Percentiles rank a stretch among this genome's conserved stretches.
Evolutionary conservation across 2,113 vertebrate species (phyloP).

Genomic region (Xiphophorus maculatus): DNA sequence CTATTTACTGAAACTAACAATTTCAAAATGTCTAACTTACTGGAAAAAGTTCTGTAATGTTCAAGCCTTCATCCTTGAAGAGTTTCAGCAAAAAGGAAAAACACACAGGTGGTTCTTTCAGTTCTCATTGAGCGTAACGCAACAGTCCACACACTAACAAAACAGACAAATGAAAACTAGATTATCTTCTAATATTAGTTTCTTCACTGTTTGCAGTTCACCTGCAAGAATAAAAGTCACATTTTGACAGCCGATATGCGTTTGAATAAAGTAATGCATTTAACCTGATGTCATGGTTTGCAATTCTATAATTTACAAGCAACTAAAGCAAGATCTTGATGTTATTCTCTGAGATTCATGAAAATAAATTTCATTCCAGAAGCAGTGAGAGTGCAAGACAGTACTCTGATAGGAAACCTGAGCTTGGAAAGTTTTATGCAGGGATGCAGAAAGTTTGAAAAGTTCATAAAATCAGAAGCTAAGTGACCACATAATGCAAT

Average conservation of each 20-base stretch:
- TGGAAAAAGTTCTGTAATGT: neutral
- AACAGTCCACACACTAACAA: neutral
- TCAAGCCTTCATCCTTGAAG: neutral
- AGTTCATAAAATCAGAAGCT: too few species aligned
- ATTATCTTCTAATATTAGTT: neutral
- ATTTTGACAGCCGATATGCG: neutral
- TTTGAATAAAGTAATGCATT: neutral
- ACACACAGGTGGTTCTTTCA: neutral
- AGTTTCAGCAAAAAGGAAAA: neutral
- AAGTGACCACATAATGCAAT: too few species aligned
- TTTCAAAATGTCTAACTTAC: neutral
- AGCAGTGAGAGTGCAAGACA: neutral
- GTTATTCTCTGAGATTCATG: too few species aligned
- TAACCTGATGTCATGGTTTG: too few species aligned
- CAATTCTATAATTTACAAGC: too few species aligned
- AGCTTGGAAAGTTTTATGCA: neutral
- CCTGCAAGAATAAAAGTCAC: neutral
- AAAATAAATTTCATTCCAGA: neutral
- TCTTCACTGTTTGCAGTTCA: neutral
- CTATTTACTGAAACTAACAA: neutral
- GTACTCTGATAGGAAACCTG: too few species aligned
- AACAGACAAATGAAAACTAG: neutral
- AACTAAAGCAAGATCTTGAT: too few species aligned
- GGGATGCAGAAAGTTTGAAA: neutral
- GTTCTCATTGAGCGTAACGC: neutral